Percentiles rank a stretch among this genome's conserved stretches.
Evolutionary conservation across 1,140 invertebrate genomes (phyloP).

Genomic region (Drosophila eugracilis): DNA sequence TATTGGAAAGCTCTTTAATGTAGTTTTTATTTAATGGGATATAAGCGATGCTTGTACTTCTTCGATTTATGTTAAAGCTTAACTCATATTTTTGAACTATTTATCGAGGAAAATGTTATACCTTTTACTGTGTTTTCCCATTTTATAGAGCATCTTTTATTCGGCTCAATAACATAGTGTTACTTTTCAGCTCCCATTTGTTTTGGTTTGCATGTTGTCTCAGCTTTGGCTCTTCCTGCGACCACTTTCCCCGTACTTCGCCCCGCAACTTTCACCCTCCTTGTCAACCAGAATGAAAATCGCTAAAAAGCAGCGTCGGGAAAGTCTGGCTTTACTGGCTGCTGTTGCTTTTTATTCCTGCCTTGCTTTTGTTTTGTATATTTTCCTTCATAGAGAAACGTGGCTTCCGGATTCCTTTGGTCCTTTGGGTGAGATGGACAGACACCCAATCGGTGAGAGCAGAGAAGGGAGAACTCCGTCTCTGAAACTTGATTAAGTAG

Average conservation of each 20-base stretch:
- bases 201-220: conserved; percentile 61
- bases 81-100: no score
- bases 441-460: neutral
- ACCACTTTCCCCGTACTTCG: conserved; percentile 20
- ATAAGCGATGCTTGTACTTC: no score
- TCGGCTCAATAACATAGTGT: conserved; percentile 5
- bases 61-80: no score
- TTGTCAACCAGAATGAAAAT: conserved; percentile 30
- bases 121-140: neutral
- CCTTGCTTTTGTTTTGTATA: conserved; percentile 52
- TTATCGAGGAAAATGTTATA: no score
- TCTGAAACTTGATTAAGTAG: conserved; percentile 78
- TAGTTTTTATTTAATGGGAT: no score
- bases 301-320: conserved; percentile 35
- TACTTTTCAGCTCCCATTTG: conserved; percentile 2
- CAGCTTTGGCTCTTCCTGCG: conserved; percentile 64
- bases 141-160: conserved; percentile 9
- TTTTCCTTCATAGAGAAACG: conserved; percentile 59
- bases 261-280: conserved; percentile 11
- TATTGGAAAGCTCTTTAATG: no score
- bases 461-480: conserved; percentile 10
- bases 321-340: conserved; percentile 57
- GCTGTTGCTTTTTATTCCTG: conserved; percentile 48
- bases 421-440: conserved; percentile 1
- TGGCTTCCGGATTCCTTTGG: conserved; percentile 48